phyloP scores from a whole-genome alignment of 1,140 invertebrate species.

The Zaprionus ornatus region DNA sequence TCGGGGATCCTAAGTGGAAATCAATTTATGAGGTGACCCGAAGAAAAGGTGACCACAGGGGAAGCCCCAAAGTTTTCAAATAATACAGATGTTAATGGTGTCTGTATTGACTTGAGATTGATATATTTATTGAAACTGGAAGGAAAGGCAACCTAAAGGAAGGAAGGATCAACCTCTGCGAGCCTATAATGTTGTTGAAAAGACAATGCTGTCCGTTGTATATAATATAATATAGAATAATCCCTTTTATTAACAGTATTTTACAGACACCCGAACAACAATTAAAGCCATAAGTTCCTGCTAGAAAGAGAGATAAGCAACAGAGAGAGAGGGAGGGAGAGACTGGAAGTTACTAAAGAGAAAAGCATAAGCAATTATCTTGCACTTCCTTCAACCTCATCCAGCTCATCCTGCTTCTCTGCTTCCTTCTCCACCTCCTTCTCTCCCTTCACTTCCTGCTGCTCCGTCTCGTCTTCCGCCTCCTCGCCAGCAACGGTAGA shows the following conservation, averaged over 20 bases:
- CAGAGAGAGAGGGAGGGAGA: not conserved
- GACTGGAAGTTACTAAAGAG: not conserved
- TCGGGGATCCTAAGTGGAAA: not conserved
- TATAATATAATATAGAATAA: too few species aligned
- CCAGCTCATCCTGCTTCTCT: not conserved
- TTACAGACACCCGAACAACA: not conserved
- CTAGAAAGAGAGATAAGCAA: too few species aligned
- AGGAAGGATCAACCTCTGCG: too few species aligned
- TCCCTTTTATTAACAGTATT: too few species aligned
- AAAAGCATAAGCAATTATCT: not conserved
- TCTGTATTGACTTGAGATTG: not conserved
- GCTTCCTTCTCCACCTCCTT: not conserved
- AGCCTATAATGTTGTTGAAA: not conserved
- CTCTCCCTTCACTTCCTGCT: not conserved
- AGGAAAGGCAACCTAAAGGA: accelerated
- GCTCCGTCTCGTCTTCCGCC: not conserved
- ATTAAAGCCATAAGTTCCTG: too few species aligned
- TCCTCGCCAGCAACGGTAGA: not conserved
- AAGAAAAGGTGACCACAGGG: not conserved
- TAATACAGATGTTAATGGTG: not conserved
- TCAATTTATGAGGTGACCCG: not conserved
- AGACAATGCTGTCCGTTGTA: too few species aligned
- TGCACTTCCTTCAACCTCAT: not conserved
- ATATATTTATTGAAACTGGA: not conserved
- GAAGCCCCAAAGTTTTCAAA: not conserved